Evolutionary conservation across 1,140 invertebrate genomes (phyloP).

Genomic region (Dendroctonus ponderosae): DNA sequence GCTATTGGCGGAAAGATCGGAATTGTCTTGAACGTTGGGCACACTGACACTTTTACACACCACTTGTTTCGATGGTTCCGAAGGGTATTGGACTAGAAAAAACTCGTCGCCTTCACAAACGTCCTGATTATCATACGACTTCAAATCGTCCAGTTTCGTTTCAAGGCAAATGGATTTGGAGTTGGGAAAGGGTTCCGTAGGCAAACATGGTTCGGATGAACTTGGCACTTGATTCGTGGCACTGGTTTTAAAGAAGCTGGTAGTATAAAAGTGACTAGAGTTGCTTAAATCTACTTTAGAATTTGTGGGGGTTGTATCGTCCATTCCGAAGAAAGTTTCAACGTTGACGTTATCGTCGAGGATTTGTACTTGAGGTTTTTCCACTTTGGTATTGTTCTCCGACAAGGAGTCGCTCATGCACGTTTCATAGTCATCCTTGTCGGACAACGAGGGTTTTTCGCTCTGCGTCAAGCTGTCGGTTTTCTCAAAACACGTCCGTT

Average conservation of each 20-base stretch:
- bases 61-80: conserved; percentile 24
- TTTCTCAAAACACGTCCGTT: conserved; percentile 18
- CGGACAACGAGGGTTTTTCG: conserved; percentile 30
- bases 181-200: conserved; percentile 21
- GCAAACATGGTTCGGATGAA: conserved; percentile 38
- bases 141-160: conserved; percentile 41
- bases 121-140: conserved; percentile 43
- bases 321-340: conserved; percentile 1
- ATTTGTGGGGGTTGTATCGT: conserved; percentile 43
- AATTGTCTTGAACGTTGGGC: conserved; percentile 39
- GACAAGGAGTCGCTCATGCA: conserved; percentile 48
- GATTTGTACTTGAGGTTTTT: conserved; percentile 16
- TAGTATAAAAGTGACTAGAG: conserved; percentile 1
- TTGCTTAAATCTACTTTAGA: conserved; percentile 37
- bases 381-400: conserved; percentile 38
- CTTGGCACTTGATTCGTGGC: conserved; percentile 11
- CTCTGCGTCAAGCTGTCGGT: conserved; percentile 40
- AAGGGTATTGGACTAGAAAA: conserved; percentile 47
- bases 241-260: not conserved
- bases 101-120: conserved; percentile 45
- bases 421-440: conserved; percentile 47
- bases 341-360: not conserved
- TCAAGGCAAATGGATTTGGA: conserved; percentile 40
- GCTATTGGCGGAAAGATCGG: conserved; percentile 23
- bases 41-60: conserved; percentile 43